phyloP scores from a whole-genome alignment of 2,797 vertebrate species.

The Hemibagrus guttatus region DNA sequence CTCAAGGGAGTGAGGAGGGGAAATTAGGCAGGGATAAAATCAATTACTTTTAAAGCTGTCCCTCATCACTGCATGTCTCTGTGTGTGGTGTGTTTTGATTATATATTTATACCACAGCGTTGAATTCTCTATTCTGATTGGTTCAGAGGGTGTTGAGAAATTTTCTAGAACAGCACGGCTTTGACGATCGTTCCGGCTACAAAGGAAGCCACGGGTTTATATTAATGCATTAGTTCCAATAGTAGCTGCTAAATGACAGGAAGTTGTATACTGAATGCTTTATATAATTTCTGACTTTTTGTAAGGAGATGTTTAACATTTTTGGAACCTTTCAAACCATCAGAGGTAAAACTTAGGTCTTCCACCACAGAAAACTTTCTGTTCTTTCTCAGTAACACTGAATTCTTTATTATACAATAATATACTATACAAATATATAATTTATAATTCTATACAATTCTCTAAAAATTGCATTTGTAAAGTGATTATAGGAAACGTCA shows the following conservation, averaged over 20 bases:
- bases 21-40: conserved; percentile 78
- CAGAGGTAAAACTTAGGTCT: not conserved
- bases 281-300: not conserved
- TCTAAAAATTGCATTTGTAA: not conserved
- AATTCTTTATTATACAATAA: too few species aligned
- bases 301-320: not conserved
- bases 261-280: too few species aligned
- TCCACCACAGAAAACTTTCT: not conserved
- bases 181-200: not conserved
- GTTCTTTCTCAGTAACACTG: not conserved
- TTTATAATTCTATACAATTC: too few species aligned
- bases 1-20: conserved; percentile 61
- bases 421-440: too few species aligned
- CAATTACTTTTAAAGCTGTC: conserved; percentile 77
- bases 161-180: not conserved
- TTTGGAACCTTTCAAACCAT: not conserved
- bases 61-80: conserved; percentile 63
- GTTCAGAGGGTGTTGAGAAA: not conserved
- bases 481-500: not conserved
- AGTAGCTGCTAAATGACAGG: not conserved
- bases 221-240: not conserved
- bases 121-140: not conserved
- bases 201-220: not conserved
- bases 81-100: conserved; percentile 23
- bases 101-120: conserved; percentile 10